Evolutionary conservation across 1,140 invertebrate genomes (phyloP).

Genomic region (Heliconius hermathena): DNA sequence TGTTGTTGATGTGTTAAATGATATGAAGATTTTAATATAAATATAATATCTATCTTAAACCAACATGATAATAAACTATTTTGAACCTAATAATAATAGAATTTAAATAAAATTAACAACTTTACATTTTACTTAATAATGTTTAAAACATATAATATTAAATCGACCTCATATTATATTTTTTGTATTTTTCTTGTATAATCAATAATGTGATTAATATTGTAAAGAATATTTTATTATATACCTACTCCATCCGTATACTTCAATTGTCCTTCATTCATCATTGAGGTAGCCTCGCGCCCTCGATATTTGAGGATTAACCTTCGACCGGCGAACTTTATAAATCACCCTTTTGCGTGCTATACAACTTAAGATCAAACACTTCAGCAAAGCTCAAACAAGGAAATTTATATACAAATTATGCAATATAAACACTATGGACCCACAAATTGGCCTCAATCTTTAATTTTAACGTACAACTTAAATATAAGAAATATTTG

Average conservation of each 20-base stretch:
- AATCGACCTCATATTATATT: too few relatives aligned
- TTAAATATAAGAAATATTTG: too few relatives aligned
- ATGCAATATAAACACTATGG: background rate
- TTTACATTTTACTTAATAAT: too few relatives aligned
- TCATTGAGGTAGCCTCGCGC: conserved; percentile 33
- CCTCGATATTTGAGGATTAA: conserved; percentile 38
- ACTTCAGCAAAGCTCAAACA: conserved; percentile 18
- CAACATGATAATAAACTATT: too few relatives aligned
- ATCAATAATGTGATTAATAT: background rate
- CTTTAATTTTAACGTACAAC: too few relatives aligned
- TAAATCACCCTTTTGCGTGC: conserved; percentile 33
- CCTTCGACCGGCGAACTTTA: conserved; percentile 32
- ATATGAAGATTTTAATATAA: too few relatives aligned
- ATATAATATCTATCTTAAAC: too few relatives aligned
- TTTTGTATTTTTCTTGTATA: background rate
- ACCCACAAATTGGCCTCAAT: background rate
- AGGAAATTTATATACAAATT: conserved; percentile 16
- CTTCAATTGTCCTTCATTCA: conserved; percentile 17
- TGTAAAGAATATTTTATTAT: background rate
- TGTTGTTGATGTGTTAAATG: too few relatives aligned
- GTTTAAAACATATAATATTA: too few relatives aligned
- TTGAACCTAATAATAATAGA: too few relatives aligned
- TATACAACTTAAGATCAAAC: conserved; percentile 31
- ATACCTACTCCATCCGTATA: background rate
- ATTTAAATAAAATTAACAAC: too few relatives aligned